Base-by-base conservation (phyloP, 2,113 vertebrate genomes). In the Motacilla alba region DNA sequence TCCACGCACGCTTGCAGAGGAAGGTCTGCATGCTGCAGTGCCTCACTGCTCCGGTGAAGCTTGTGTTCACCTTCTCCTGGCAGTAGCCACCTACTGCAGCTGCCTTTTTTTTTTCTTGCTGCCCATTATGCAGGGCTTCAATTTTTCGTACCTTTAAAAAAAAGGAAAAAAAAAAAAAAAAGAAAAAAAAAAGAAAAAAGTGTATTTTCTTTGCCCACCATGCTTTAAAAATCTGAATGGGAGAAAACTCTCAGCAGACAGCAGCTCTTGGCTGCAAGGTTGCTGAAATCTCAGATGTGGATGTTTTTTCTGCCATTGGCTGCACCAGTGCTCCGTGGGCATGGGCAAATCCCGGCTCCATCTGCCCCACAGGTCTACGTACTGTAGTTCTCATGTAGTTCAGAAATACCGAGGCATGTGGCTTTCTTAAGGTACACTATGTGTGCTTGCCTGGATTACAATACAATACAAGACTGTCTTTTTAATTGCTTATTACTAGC, bases 371-470 rank as follows among this genome's bases (percentile, higher is more conserved):
- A 89, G 92, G 92, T 95, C 94, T 92, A 95, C 93, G 90, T 97
- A 91, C 96, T 95, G 93, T 97, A 97, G 96, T 96, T 97, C 97
- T 97, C 92, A 96, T 93, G 91, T 97, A 97, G 96, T 98, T 96
- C 97, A 96, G 96, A 96, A 96, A 97, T 95, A 93, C 64, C 44
- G 76, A 97, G 96, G 97, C 97, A 95, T 97, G 97, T 96, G 97
- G 97, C 97, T 97, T 97, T 97, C 94, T 96, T 95, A 94, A 95
- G 96, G 98, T 97, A 97, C 97, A 96, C 97, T 93, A 94, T 95
- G 95, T 97, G 97, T 94, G 97, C 97, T 95, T 94, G 90, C 94
- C 96, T 97, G 97, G 96, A 94, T 97, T 97, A 95, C 60, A 96
- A 95, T 83, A 96, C 80, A 94, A 96, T 94, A 97, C 9, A 4